These are phyloP conservation scores for Eilema sororculum DNA, from an alignment of 2,888 invertebrate species.

Conservation along the genomic window DNA sequence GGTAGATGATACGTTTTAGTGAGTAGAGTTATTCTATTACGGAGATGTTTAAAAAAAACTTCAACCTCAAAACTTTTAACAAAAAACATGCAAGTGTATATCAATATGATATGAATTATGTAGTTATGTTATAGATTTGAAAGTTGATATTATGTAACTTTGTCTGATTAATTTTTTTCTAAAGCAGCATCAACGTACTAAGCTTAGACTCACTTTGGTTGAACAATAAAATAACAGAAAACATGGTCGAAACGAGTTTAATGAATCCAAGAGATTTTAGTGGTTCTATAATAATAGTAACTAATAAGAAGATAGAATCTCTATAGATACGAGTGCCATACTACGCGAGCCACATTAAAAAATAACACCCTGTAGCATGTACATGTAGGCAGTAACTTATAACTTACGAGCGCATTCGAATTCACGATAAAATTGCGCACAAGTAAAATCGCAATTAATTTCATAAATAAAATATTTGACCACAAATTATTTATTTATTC, in stretches of 20 bases:
- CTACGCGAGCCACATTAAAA: background rate
- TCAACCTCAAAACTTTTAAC: background rate
- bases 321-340: background rate
- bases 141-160: background rate
- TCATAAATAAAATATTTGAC: too few species aligned
- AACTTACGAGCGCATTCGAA: background rate
- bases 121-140: too few species aligned
- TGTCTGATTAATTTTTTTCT: background rate
- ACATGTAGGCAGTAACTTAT: too few species aligned
- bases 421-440: too few species aligned
- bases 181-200: background rate
- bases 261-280: too few species aligned
- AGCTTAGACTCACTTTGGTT: too few species aligned
- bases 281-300: too few species aligned
- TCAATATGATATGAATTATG: too few species aligned
- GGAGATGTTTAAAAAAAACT: background rate
- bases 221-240: background rate
- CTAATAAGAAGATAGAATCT: too few species aligned
- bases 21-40: background rate
- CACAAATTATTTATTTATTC: background rate
- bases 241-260: too few species aligned
- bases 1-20: too few species aligned
- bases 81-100: background rate
- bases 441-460: background rate
- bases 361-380: background rate